These are phyloP conservation scores for Paedocypris sp. DNA, from an alignment of 2,113 vertebrate species.

Conservation along the genomic window DNA sequence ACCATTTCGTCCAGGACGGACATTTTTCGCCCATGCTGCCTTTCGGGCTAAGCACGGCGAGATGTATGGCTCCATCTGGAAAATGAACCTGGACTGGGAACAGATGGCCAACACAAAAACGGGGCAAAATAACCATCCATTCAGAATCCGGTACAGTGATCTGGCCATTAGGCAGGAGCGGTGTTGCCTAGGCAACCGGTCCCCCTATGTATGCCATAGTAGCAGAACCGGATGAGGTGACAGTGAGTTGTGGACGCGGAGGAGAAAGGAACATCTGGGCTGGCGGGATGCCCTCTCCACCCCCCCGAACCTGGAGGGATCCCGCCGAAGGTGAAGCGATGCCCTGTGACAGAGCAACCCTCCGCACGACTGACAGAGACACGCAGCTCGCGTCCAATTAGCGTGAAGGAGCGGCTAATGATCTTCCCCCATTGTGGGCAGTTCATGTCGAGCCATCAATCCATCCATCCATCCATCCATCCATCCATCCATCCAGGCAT, in stretches of 20 bases:
- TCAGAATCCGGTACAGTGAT: slow-evolving; percentile 67
- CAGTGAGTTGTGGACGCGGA: slow-evolving; percentile 50
- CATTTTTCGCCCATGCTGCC: neutral
- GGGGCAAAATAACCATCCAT: slow-evolving; percentile 69
- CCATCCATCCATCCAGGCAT: slow-evolving; percentile 20
- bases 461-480: too few species aligned
- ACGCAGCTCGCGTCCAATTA: slow-evolving; percentile 50
- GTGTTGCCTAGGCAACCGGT: slow-evolving; percentile 67
- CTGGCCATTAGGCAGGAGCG: slow-evolving; percentile 57
- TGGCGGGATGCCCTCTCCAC: slow-evolving; percentile 39
- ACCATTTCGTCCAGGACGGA: too few species aligned
- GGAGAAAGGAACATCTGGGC: slow-evolving; percentile 68
- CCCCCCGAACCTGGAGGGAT: slow-evolving; percentile 47
- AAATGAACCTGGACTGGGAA: slow-evolving; percentile 37
- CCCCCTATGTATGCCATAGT: slow-evolving; percentile 56
- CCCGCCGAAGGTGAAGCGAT: slow-evolving; percentile 54
- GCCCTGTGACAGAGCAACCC: slow-evolving; percentile 54
- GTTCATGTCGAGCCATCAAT: slow-evolving; percentile 30
- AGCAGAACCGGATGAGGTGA: slow-evolving; percentile 57
- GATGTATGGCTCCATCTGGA: slow-evolving; percentile 34
- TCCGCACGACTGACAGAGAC: slow-evolving; percentile 59
- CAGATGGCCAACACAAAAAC: slow-evolving; percentile 44
- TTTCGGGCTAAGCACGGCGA: slow-evolving; percentile 1
- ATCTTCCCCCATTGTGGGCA: slow-evolving; percentile 42
- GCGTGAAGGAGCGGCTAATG: slow-evolving; percentile 51